These are phyloP conservation scores for Drosophila mojavensis DNA, from an alignment of 1,140 invertebrate genomes.

Conservation along the genomic window DNA sequence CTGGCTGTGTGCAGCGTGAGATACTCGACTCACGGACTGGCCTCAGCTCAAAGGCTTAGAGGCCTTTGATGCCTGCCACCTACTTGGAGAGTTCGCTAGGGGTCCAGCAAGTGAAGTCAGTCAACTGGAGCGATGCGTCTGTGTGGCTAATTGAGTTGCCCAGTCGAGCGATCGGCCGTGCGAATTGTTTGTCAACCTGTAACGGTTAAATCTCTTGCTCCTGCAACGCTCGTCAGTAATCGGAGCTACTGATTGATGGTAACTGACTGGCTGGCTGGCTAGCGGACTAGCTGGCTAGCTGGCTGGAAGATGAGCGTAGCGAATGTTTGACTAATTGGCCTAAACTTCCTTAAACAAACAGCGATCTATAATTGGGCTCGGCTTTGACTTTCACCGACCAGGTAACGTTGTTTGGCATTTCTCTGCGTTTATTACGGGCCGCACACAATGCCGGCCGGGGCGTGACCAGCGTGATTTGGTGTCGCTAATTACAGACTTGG, in stretches of 20 bases:
- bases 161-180: constrained; percentile 66
- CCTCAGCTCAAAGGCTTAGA: constrained; percentile 7
- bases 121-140: constrained; percentile 66
- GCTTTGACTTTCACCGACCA: constrained; percentile 16
- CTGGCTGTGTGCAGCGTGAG: constrained; percentile 66
- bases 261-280: no score
- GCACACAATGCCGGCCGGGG: constrained; percentile 59
- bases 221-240: constrained; percentile 47
- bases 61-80: constrained; percentile 60
- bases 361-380: constrained; percentile 41
- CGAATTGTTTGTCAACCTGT: constrained; percentile 78
- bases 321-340: constrained; percentile 71
- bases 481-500: constrained; percentile 79
- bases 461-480: constrained; percentile 70
- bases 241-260: constrained; percentile 71
- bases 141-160: constrained; percentile 76
- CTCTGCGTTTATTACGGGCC: constrained; percentile 47
- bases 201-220: constrained; percentile 73
- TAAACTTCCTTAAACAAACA: constrained; percentile 71
- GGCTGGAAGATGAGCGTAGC: constrained; percentile 51
- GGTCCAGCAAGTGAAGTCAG: constrained; percentile 45
- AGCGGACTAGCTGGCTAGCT: background rate
- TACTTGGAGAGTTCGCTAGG: constrained; percentile 54
- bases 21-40: constrained; percentile 43
- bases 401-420: constrained; percentile 23